Conservation (phyloP, 2,888 invertebrate genomes). For the Leptogaster cylindrica region DNA sequence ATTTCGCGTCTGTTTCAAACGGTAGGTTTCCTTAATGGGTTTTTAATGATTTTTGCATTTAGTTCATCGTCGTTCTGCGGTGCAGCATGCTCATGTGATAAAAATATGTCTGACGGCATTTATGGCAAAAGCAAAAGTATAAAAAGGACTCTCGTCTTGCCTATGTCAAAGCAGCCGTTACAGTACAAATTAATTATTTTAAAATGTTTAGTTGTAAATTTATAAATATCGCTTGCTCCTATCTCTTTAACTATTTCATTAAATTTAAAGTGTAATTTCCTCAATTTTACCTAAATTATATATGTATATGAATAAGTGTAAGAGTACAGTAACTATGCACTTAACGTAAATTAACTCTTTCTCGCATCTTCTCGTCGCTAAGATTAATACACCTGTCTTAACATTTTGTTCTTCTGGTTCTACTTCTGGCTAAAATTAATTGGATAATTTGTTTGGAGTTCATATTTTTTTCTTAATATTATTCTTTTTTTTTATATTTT, state of each 20-base stretch:
- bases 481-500: neutral
- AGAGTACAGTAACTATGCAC: conserved; percentile 38
- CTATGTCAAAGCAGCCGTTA: conserved; percentile 9
- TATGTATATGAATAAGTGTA: conserved; percentile 37
- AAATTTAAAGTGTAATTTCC: conserved; percentile 4
- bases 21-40: neutral
- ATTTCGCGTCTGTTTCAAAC: neutral
- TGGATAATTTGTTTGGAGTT: conserved; percentile 11
- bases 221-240: conserved; percentile 17
- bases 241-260: conserved; percentile 4
- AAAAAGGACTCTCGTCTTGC: conserved; percentile 17
- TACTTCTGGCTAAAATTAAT: conserved; percentile 17
- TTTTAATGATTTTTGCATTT: neutral
- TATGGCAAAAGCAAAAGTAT: neutral
- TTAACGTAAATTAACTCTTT: conserved; percentile 19
- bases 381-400: conserved; percentile 23
- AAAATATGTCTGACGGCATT: neutral
- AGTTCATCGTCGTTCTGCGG: neutral
- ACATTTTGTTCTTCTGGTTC: conserved; percentile 27
- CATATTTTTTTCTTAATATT: neutral
- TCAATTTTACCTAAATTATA: conserved; percentile 29
- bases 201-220: conserved; percentile 21
- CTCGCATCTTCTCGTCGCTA: conserved; percentile 10
- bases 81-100: neutral
- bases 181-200: conserved; percentile 27